Percentiles rank a stretch among this genome's conserved stretches.
These are phyloP conservation scores for Spodoptera litura DNA, from an alignment of 1,140 invertebrate genomes.

Conservation along the genomic window DNA sequence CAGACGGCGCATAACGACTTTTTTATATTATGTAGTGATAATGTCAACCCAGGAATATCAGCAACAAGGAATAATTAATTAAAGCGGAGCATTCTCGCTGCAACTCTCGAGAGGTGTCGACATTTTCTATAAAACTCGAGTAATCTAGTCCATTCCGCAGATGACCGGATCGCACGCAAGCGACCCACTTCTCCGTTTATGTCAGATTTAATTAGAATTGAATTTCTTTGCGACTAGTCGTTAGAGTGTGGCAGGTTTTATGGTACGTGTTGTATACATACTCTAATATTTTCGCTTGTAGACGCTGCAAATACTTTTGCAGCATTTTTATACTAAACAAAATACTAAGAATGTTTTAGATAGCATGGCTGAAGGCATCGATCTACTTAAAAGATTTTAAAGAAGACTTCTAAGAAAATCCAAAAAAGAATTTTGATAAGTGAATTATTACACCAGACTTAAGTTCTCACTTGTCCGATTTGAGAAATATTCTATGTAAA, in stretches of 20 bases:
- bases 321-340: no score
- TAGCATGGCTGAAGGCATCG: no score
- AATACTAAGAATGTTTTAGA: no score
- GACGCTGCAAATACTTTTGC: no score
- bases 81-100: constrained; percentile 6
- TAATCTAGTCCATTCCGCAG: constrained; percentile 44
- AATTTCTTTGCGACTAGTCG: constrained; percentile 14
- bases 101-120: constrained; percentile 35
- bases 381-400: no score
- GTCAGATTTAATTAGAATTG: constrained; percentile 47
- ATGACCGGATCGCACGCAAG: constrained; percentile 45
- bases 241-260: not conserved
- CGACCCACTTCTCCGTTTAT: constrained; percentile 37
- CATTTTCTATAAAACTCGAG: constrained; percentile 47
- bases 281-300: no score
- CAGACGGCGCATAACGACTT: no score
- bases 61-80: constrained; percentile 35
- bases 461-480: not conserved
- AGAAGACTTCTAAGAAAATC: no score
- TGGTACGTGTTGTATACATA: not conserved
- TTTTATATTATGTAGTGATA: no score
- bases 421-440: no score
- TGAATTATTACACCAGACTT: not conserved
- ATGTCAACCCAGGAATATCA: not conserved
- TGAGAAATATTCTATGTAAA: not conserved